These are phyloP conservation scores for Leucophenga montana DNA, from an alignment of 2,888 invertebrate genomes.

Conservation along the genomic window DNA sequence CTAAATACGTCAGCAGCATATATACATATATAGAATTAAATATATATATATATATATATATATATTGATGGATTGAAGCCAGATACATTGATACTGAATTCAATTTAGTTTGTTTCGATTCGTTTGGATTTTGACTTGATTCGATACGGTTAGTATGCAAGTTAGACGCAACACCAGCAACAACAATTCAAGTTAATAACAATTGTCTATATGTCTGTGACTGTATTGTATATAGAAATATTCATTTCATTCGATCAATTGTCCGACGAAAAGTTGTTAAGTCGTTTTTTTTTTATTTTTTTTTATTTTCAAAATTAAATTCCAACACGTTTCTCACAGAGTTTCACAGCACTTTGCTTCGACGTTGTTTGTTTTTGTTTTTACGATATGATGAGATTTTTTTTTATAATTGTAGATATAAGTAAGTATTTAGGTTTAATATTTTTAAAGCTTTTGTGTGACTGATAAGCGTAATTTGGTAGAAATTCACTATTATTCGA, in stretches of 20 bases:
- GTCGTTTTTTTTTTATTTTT: background rate
- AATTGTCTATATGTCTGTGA: background rate
- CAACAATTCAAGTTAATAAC: conserved; percentile 11
- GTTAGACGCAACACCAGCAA: background rate
- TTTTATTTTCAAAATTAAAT: conserved; percentile 48
- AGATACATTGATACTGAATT: background rate
- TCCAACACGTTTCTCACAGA: conserved; percentile 55
- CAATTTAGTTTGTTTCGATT: background rate
- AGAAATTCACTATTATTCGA: too few species aligned
- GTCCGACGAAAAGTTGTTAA: too few species aligned
- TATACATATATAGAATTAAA: background rate
- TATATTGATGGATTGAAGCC: conserved; percentile 2
- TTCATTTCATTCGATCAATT: background rate
- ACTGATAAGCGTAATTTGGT: too few species aligned
- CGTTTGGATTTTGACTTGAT: conserved; percentile 1
- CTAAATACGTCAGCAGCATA: too few species aligned
- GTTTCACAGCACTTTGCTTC: conserved; percentile 43
- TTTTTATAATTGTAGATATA: too few species aligned
- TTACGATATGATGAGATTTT: background rate
- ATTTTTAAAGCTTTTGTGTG: too few species aligned
- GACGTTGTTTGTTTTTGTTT: conserved; percentile 32
- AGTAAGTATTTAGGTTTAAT: too few species aligned
- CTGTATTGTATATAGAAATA: too few species aligned
- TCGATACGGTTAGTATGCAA: background rate
- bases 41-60: too few species aligned